A percentile compares a stretch with the other conserved stretches of the same genome.
Evolutionary conservation across 2,113 vertebrate genomes (phyloP).

Genomic region (Abramis brama): DNA sequence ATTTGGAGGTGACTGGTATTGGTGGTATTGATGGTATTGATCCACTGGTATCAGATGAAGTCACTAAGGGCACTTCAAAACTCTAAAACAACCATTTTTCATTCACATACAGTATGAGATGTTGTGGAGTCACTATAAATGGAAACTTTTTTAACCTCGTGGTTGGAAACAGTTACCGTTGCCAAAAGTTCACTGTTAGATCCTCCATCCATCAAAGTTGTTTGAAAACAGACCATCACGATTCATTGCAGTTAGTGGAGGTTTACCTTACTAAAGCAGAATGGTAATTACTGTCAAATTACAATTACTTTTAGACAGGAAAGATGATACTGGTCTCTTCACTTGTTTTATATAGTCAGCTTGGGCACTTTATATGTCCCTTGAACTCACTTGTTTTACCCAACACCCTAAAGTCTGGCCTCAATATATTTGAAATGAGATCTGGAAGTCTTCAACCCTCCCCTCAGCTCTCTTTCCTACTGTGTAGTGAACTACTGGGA

Average conservation of each 20-base stretch:
- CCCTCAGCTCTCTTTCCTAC: neutral
- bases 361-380: constrained; percentile 5
- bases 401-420: constrained; percentile 35
- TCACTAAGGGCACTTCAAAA: neutral
- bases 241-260: constrained; percentile 44
- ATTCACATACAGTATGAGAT: neutral
- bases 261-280: constrained; percentile 18
- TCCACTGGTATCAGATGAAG: neutral
- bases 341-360: constrained; percentile 41
- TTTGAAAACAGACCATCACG: constrained; percentile 53
- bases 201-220: constrained; percentile 22
- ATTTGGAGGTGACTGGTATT: neutral
- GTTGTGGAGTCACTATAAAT: constrained; percentile 42
- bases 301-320: constrained; percentile 39
- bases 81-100: neutral
- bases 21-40: too few species aligned
- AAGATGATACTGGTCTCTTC: constrained; percentile 39
- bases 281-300: constrained; percentile 39
- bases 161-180: constrained; percentile 42
- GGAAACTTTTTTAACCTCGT: constrained; percentile 21
- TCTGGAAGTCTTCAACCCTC: constrained; percentile 45
- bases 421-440: constrained; percentile 42
- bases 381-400: constrained; percentile 12
- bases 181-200: constrained; percentile 26
- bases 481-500: constrained; percentile 3